Conservation (phyloP, 2,797 vertebrate species). For the Lycodopsis pacificus region DNA sequence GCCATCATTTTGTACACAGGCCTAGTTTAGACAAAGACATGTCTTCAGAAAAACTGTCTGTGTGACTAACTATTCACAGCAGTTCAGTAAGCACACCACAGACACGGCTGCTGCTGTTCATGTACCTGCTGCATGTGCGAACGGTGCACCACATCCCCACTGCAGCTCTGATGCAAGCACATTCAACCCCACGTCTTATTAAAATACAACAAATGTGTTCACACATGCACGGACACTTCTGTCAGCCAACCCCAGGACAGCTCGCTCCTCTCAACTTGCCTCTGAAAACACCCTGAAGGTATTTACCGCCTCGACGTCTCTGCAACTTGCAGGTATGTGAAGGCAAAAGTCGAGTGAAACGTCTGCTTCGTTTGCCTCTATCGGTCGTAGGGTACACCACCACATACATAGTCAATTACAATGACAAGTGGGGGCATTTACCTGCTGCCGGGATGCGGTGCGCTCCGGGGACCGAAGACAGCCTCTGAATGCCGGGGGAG, state of each 20-base stretch:
- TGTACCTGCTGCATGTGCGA: conserved; percentile 42
- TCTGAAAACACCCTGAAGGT: conserved; percentile 9
- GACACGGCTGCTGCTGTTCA: conserved; percentile 46
- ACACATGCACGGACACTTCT: conserved; percentile 51
- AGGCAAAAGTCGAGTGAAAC: conserved; percentile 24
- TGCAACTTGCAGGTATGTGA: conserved; percentile 17
- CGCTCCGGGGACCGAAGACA: conserved; percentile 75
- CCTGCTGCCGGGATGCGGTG: conserved; percentile 83
- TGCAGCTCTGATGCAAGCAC: conserved; percentile 51
- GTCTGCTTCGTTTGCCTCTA: neutral
- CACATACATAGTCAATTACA: conserved; percentile 20
- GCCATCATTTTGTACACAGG: neutral
- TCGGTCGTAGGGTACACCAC: neutral
- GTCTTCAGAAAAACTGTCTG: conserved; percentile 43
- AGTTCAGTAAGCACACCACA: conserved; percentile 53
- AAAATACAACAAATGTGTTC: conserved; percentile 61
- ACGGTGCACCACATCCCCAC: conserved; percentile 42
- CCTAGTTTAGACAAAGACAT: conserved; percentile 34
- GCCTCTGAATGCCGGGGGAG: conserved; percentile 80
- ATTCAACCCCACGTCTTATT: conserved; percentile 58
- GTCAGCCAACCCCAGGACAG: conserved; percentile 50
- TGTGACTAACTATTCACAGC: conserved; percentile 42
- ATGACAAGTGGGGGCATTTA: conserved; percentile 65
- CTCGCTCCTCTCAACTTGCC: conserved; percentile 20
- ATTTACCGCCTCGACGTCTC: conserved; percentile 39